Evolutionary conservation across 2,888 invertebrate species (phyloP).

Genomic region (Beris chalybata): DNA sequence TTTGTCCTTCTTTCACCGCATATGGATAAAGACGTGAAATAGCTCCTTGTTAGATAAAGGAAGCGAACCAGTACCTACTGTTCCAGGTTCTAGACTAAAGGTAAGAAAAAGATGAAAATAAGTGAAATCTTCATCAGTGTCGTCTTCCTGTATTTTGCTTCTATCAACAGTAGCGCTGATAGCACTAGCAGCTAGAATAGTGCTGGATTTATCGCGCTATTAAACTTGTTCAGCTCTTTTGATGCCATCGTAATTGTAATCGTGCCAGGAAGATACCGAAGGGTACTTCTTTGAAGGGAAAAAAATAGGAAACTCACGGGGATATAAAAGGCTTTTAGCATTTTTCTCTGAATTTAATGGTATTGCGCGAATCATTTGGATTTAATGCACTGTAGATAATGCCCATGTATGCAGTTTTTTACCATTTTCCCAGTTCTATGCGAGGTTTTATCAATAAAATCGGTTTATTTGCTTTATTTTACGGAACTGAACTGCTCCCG

Average conservation of each 20-base stretch:
- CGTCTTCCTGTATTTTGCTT: background rate
- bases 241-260: constrained; percentile 7
- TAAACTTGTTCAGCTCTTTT: background rate
- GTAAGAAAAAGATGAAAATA: background rate
- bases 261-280: background rate
- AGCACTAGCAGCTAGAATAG: background rate
- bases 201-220: constrained; percentile 6
- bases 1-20: too few relatives aligned
- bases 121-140: background rate
- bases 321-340: background rate
- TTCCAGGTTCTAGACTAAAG: background rate
- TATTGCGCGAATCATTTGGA: background rate
- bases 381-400: constrained; percentile 5
- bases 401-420: background rate
- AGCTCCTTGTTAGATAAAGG: too few relatives aligned
- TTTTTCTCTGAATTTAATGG: background rate
- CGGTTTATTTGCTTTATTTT: too few relatives aligned
- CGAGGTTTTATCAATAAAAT: too few relatives aligned
- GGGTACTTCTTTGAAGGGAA: background rate
- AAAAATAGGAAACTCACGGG: background rate
- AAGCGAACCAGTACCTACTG: background rate
- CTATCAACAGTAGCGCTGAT: background rate
- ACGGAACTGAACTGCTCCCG: too few relatives aligned
- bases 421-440: too few relatives aligned
- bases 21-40: too few relatives aligned